Evolutionary conservation across 1,140 invertebrate species (phyloP).

Genomic region (Drosophila eugracilis): DNA sequence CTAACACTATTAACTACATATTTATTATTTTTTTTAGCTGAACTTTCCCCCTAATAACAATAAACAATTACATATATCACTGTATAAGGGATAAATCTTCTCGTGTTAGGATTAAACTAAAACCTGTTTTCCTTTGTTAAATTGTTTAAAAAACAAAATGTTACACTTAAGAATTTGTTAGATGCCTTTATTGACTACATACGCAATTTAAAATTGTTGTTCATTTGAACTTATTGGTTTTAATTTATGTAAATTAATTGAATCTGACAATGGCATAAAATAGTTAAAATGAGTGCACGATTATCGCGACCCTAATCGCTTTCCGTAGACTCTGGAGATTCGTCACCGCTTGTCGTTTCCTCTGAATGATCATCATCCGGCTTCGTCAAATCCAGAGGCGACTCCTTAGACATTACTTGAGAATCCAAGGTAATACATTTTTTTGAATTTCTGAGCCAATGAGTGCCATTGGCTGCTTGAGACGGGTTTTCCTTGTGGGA

Average conservation of each 20-base stretch:
- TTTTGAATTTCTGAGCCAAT: not conserved
- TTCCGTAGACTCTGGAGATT: not conserved
- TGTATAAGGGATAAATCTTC: conserved; percentile 4
- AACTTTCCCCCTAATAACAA: conserved; percentile 15
- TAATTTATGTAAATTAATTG: not conserved
- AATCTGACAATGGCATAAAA: not conserved
- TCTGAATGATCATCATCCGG: not conserved
- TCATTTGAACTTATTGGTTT: too few relatives aligned
- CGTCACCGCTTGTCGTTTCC: not conserved
- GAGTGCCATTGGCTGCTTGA: too few relatives aligned
- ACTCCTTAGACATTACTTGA: not conserved
- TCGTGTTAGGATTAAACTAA: not conserved
- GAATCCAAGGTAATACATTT: too few relatives aligned
- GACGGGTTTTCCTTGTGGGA: too few relatives aligned
- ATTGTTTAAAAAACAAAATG: too few relatives aligned
- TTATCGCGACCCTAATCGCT: conserved; percentile 12
- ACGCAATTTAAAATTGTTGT: too few relatives aligned
- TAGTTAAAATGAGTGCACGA: too few relatives aligned
- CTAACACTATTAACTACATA: conserved; percentile 7
- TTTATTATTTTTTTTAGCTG: conserved; percentile 7
- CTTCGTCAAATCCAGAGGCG: conserved; percentile 25
- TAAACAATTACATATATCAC: conserved; percentile 18
- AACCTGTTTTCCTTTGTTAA: too few relatives aligned
- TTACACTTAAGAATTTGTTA: too few relatives aligned
- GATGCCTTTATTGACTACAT: too few relatives aligned